These are phyloP conservation scores for Hypomecis punctinalis DNA, from an alignment of 2,888 invertebrate genomes.

Conservation along the genomic window DNA sequence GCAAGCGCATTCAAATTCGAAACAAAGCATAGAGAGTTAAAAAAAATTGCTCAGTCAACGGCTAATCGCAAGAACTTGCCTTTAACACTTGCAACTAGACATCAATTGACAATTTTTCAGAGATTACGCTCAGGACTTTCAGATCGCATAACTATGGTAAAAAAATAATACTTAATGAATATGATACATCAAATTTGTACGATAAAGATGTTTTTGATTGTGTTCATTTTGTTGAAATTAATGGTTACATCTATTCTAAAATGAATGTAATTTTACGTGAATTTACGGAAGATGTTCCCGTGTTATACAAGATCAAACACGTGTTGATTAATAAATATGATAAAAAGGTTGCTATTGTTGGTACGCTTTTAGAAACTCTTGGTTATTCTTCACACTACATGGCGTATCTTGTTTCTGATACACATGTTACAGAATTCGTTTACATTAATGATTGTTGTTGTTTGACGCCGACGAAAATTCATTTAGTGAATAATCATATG, in stretches of 20 bases:
- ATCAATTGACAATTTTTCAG: background rate
- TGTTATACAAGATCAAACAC: too few species aligned
- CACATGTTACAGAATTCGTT: background rate
- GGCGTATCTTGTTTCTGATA: background rate
- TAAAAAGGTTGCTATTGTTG: background rate
- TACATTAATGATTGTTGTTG: background rate
- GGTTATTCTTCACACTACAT: background rate
- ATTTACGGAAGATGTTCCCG: background rate
- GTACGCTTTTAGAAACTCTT: background rate
- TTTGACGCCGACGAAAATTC: background rate
- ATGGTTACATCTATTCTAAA: background rate
- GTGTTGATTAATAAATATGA: too few species aligned
- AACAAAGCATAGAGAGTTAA: conserved; percentile 9
- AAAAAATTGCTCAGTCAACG: background rate
- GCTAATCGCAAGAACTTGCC: background rate
- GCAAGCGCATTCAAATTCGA: conserved; percentile 10
- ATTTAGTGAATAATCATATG: background rate
- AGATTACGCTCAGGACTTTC: background rate
- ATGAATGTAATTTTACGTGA: background rate
- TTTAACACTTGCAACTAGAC: conserved; percentile 2
- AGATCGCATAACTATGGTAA: background rate
- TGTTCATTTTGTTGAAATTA: background rate
- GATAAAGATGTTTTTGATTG: background rate
- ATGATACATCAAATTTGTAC: background rate
- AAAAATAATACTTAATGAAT: background rate